Evolutionary conservation across 2,113 vertebrate genomes (phyloP), one percentile per base, ranked within the genome.

Genomic region (Gallinago media): DNA sequence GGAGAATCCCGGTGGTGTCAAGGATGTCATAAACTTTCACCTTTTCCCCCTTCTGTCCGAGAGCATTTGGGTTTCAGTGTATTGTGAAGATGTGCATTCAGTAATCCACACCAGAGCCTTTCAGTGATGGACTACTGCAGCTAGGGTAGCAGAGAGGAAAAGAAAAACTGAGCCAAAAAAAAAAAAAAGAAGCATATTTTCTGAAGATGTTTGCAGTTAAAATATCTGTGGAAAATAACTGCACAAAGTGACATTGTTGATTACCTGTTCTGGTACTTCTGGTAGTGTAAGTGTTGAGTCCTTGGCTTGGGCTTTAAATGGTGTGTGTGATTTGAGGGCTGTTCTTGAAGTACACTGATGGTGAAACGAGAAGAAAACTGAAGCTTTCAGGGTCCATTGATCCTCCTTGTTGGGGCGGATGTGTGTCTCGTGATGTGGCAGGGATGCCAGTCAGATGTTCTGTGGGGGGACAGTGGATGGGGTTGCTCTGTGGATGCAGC

Each of bases 391-490:
- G 71, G 12, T 65, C 1, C 0, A 11, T 29, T 16, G 55, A 84
- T 86, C 32, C 4, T 3, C 26, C 23, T 15, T 1, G 0, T 73
- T 79, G 40, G 19, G 9, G 29, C 38, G 38, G 38, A 38, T 83
- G 70, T 83, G 0, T 34, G 54, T 73, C 46, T 77, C 62, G 3
- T 0, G 1, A 7, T 6, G 58, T 36, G 46, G 27, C 8, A 13
- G 74, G 79, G 80, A 55, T 86, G n/a, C 32, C 25, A 19, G 42
- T 40, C 19, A 38, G 47, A 29, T 1, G 0, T 36, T 70, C 7
- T 1, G 2, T 38, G 36, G 36, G 36, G 36, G 8, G 77, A n/a
- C 54, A 44, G 74, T 4, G 40, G 46, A 22, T 3, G 5, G 40
- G 11, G 11, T 38, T 78, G 62, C 34, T 0, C 34, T 50, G 55